phyloP scores from a whole-genome alignment of 2,797 vertebrate species.

The Rachycentron canadum region DNA sequence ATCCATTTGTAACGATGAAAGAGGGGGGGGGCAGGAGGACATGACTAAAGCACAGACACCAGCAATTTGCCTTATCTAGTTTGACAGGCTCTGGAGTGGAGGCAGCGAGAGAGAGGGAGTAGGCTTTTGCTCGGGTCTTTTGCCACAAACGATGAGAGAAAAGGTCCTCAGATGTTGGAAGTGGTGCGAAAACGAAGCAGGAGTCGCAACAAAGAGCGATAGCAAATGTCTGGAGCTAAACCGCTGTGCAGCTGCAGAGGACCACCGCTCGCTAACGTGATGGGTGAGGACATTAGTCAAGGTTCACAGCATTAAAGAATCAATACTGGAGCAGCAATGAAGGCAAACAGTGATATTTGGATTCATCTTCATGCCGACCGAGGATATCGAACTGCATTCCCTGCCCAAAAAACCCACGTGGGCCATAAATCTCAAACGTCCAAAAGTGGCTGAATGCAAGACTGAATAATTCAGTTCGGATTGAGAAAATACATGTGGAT shows the following conservation, averaged over 20 bases:
- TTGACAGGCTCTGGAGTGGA: slow-evolving; percentile 71
- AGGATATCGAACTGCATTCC: slow-evolving; percentile 76
- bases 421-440: slow-evolving; percentile 77
- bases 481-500: slow-evolving; percentile 50
- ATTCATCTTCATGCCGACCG: slow-evolving; percentile 76
- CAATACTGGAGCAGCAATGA: slow-evolving; percentile 76
- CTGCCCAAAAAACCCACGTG: slow-evolving; percentile 68
- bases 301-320: slow-evolving; percentile 80
- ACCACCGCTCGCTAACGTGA: slow-evolving; percentile 65
- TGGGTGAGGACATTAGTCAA: slow-evolving; percentile 81
- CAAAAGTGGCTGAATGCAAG: slow-evolving; percentile 71
- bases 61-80: slow-evolving; percentile 81
- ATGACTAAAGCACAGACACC: slow-evolving; percentile 77
- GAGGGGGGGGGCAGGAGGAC: slow-evolving; percentile 62
- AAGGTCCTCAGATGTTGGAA: slow-evolving; percentile 70
- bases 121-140: slow-evolving; percentile 52
- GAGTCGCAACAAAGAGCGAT: slow-evolving; percentile 64
- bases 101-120: slow-evolving; percentile 49
- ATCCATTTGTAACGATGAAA: slow-evolving; percentile 75
- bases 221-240: slow-evolving; percentile 65
- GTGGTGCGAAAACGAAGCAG: slow-evolving; percentile 64
- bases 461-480: slow-evolving; percentile 76
- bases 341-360: slow-evolving; percentile 79
- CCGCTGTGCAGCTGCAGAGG: slow-evolving; percentile 57
- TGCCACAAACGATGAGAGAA: slow-evolving; percentile 67